Conservation (phyloP, 2,888 invertebrate species). For the Aspidiotus rigidus region DNA sequence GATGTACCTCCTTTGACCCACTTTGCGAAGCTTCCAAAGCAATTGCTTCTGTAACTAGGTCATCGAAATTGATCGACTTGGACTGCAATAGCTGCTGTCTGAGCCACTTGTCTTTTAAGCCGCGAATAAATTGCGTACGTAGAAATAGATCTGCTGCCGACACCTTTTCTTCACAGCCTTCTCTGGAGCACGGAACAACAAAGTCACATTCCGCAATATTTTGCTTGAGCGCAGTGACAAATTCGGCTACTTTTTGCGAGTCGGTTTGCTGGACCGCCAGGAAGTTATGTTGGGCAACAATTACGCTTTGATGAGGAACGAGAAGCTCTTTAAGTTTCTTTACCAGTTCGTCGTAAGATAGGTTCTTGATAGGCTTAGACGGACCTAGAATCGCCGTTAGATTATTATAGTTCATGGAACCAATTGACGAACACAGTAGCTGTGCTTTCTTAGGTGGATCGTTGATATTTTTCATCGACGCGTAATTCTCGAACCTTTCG, state of each 20-base stretch:
- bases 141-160: not conserved
- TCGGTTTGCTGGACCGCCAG: not conserved
- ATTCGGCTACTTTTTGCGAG: not conserved
- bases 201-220: not conserved
- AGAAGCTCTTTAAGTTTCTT: constrained; percentile 26
- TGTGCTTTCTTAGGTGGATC: constrained; percentile 30
- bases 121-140: not conserved
- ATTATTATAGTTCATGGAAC: constrained; percentile 31
- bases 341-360: constrained; percentile 22
- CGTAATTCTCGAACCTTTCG: constrained; percentile 34
- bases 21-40: not conserved
- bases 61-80: not conserved
- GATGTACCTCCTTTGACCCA: not conserved
- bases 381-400: constrained; percentile 13
- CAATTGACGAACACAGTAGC: constrained; percentile 30
- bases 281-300: constrained; percentile 4
- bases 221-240: constrained; percentile 6
- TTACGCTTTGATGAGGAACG: constrained; percentile 6
- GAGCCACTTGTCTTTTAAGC: not conserved
- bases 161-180: not conserved
- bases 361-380: constrained; percentile 16
- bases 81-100: not conserved
- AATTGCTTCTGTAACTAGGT: not conserved
- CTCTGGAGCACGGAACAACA: not conserved
- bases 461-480: constrained; percentile 24